Evolutionary conservation across 2,113 vertebrate species (phyloP), one percentile per base, ranked within the genome.

Genomic region (Lepus americanus): DNA sequence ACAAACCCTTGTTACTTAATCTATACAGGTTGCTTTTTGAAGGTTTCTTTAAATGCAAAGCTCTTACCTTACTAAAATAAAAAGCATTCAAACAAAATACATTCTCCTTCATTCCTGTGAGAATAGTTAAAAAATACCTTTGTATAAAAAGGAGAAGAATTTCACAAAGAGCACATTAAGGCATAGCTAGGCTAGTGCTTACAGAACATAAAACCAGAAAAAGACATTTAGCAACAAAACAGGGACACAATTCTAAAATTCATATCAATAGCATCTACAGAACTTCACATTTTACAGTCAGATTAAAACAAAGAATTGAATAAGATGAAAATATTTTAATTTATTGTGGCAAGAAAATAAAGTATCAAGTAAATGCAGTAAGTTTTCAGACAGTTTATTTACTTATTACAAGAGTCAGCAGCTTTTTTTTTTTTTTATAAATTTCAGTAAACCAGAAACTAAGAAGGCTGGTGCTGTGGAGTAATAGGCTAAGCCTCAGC

Each of bases 31-130:
- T 81, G 29, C 80, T 87, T 91, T 79, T 53, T 73, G 2, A 73
- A 61, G 29, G 51, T 66, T 80, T 93, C 80, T 92, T 89, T 83
- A 80, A 89, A 81, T 29, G 59, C 20, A 95, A 92, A 86, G 33
- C 36, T 78, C 39, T 82, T 86, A 95, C 9, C 39, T 95, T 87
- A 92, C 44, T 79, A 87, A 96, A 95, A 76, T 20, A 89, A 91
- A 81, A 90, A 72, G 33, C 11, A 89, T 77, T 76, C 55, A 67
- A 89, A 82, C 12, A n/a, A 85, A 96, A 70, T 20, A 94, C 88
- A 66, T 5, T 51, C 25, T 74, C 23, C 27, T 92, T 89, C 67
- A 86, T 85, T 96, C 89, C 88, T 64, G 23, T 63, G n/a, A 88
- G n/a, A 29, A 72, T 31, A 85, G 31, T 14, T 97, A 33, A 91